Evolutionary conservation across 2,888 invertebrate genomes (phyloP).

Genomic region (Dione vanillae): DNA sequence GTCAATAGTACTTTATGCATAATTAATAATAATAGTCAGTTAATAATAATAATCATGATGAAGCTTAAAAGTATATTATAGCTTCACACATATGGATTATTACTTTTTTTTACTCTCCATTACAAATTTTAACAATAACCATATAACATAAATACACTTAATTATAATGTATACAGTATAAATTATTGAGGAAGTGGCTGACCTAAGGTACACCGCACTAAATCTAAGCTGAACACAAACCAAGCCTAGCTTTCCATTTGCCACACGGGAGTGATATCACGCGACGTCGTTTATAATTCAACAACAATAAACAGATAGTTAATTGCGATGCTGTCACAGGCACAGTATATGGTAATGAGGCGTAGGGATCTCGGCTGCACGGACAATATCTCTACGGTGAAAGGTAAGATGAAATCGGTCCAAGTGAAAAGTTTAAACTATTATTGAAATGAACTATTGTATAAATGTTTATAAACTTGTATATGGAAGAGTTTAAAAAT

Average conservation of each 20-base stretch:
- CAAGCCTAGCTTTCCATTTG: conserved; percentile 51
- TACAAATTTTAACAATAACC: neutral
- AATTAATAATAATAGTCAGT: too few relatives aligned
- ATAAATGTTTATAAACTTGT: neutral
- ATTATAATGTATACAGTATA: conserved; percentile 3
- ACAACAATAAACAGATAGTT: conserved; percentile 84
- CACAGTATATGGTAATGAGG: conserved; percentile 84
- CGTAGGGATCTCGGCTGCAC: conserved; percentile 79
- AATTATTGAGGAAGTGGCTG: conserved; percentile 30
- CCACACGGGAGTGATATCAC: conserved; percentile 67
- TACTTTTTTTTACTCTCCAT: neutral
- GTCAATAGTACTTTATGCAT: conserved; percentile 52
- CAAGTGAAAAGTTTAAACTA: conserved; percentile 48
- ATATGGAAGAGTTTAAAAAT: neutral
- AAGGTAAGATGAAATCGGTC: conserved; percentile 70
- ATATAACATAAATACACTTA: conserved; percentile 1
- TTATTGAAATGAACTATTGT: conserved; percentile 11
- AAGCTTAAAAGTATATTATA: neutral
- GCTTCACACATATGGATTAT: neutral
- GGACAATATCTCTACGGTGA: conserved; percentile 83
- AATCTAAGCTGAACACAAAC: conserved; percentile 33
- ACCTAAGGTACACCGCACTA: conserved; percentile 25
- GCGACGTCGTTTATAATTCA: conserved; percentile 81
- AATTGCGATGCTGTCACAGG: conserved; percentile 83
- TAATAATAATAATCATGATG: too few relatives aligned